Evolutionary conservation across 2,888 invertebrate genomes (phyloP).

Genomic region (Scaptomyza flava): DNA sequence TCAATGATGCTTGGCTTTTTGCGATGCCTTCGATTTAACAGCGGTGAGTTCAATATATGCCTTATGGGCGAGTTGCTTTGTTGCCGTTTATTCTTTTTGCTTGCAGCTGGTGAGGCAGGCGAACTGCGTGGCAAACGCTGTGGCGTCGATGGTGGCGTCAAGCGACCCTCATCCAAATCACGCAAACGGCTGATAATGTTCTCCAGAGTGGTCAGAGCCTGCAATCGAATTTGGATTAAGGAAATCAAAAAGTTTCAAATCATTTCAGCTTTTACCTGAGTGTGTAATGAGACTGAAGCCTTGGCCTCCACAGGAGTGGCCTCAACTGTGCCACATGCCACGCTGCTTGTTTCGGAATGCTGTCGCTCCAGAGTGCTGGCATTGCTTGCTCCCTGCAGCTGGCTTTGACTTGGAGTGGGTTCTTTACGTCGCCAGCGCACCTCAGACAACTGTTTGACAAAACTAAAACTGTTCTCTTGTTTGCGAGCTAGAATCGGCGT

Average conservation of each 20-base stretch:
- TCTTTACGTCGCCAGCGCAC: conserved; percentile 83
- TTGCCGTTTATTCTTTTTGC: conserved; percentile 90
- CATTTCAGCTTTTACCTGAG: conserved; percentile 76
- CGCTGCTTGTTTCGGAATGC: conserved; percentile 45
- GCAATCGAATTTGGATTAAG: conserved; percentile 1
- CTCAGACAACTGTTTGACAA: conserved; percentile 84
- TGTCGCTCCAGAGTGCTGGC: conserved; percentile 62
- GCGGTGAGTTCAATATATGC: conserved; percentile 93
- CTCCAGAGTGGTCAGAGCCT: conserved; percentile 87
- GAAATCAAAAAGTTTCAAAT: not conserved
- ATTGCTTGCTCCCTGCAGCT: conserved; percentile 39
- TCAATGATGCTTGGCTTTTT: conserved; percentile 90
- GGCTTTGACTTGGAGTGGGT: conserved; percentile 58
- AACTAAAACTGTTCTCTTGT: conserved; percentile 83
- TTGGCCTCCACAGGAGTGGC: conserved; percentile 84
- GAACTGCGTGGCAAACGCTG: conserved; percentile 90
- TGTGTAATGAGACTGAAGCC: conserved; percentile 84
- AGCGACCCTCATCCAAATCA: conserved; percentile 85
- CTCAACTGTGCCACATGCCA: conserved; percentile 75
- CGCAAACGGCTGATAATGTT: conserved; percentile 86
- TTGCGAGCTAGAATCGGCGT: conserved; percentile 82
- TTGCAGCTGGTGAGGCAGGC: conserved; percentile 90
- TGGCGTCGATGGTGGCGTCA: conserved; percentile 85
- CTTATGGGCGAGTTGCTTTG: conserved; percentile 92
- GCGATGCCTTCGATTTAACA: conserved; percentile 90